A percentile compares a stretch with the other conserved stretches of the same genome.
phyloP scores from a whole-genome alignment of 1,140 invertebrate species.

The Rhizoglyphus robini region DNA sequence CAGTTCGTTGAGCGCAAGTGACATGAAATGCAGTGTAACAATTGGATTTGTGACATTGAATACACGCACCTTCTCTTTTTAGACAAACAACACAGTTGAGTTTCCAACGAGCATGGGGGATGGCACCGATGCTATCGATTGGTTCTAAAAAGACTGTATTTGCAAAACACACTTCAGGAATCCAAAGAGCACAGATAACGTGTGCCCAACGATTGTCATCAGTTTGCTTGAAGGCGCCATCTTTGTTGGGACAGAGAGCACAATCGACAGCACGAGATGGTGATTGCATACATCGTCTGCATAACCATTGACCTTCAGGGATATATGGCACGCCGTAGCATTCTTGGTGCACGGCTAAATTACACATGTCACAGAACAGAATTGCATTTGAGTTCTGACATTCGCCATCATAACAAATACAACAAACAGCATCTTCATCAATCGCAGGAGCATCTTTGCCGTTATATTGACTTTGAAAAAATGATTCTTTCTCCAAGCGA shows the following conservation, averaged over 20 bases:
- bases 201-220: slow-evolving; percentile 92
- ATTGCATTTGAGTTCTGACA: slow-evolving; percentile 92
- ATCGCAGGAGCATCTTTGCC: slow-evolving; percentile 46
- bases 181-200: slow-evolving; percentile 96
- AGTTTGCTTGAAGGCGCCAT: slow-evolving; percentile 97
- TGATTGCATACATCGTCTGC: slow-evolving; percentile 81
- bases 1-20: slow-evolving; percentile 93
- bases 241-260: slow-evolving; percentile 91
- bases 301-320: slow-evolving; percentile 96
- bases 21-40: slow-evolving; percentile 97
- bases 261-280: slow-evolving; percentile 90
- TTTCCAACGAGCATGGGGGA: slow-evolving; percentile 85
- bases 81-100: slow-evolving; percentile 91
- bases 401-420: slow-evolving; percentile 76
- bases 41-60: slow-evolving; percentile 91
- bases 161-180: slow-evolving; percentile 94
- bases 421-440: slow-evolving; percentile 95
- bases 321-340: slow-evolving; percentile 99
- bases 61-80: slow-evolving; percentile 81
- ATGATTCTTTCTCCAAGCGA: slow-evolving; percentile 89
- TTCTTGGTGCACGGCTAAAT: slow-evolving; percentile 95
- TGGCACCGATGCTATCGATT: slow-evolving; percentile 87
- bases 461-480: slow-evolving; percentile 63
- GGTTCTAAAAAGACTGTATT: slow-evolving; percentile 95
- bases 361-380: slow-evolving; percentile 99